Conservation (phyloP, 2,113 vertebrate species). For the Charina bottae region DNA sequence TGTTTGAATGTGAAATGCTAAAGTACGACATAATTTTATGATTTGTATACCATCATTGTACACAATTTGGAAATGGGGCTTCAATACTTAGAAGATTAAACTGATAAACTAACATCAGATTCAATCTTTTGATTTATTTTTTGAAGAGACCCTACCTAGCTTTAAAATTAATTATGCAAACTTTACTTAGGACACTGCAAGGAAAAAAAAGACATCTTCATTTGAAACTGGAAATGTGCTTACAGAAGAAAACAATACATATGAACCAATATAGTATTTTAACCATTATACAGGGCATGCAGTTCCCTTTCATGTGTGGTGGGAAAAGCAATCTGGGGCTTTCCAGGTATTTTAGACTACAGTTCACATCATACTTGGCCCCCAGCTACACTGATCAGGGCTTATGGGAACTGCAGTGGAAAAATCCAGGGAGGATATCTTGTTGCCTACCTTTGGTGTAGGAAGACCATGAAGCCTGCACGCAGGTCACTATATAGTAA, state of each 20-base stretch:
- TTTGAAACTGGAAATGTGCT: neutral
- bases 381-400: neutral
- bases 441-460: neutral
- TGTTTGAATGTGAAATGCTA: slow-evolving; percentile 48
- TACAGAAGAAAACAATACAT: neutral
- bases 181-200: neutral
- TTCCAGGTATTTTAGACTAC: neutral
- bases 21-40: slow-evolving; percentile 26
- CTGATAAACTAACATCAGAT: slow-evolving; percentile 30
- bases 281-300: slow-evolving; percentile 17
- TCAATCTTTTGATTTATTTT: slow-evolving; percentile 16
- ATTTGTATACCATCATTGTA: slow-evolving; percentile 19
- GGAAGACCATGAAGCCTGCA: neutral
- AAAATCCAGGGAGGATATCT: neutral
- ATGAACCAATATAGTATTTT: neutral
- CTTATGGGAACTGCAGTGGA: neutral
- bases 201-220: slow-evolving; percentile 4
- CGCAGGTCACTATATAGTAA: neutral
- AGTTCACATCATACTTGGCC: neutral
- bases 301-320: slow-evolving; percentile 3
- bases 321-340: neutral
- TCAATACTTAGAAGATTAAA: slow-evolving; percentile 31
- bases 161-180: neutral
- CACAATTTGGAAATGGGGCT: neutral
- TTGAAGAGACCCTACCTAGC: neutral